phyloP scores from a whole-genome alignment of 2,797 vertebrate genomes.

The Sebastes melanostomus region DNA sequence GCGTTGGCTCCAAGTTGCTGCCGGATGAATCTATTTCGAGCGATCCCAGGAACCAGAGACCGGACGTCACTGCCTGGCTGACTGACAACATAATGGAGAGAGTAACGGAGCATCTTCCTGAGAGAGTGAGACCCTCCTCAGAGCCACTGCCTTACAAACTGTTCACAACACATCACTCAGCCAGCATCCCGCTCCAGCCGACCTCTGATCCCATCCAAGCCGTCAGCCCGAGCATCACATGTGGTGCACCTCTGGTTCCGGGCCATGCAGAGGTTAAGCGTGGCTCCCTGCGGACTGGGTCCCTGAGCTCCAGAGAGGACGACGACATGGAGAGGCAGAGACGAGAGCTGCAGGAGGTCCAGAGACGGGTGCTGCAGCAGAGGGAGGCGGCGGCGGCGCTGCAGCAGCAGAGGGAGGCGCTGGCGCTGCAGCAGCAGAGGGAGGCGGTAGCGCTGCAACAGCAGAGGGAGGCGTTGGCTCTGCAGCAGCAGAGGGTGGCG shows the following conservation, averaged over 20 bases:
- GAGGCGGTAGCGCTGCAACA: constrained; percentile 3
- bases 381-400: neutral
- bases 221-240: neutral
- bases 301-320: constrained; percentile 13
- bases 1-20: neutral
- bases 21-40: neutral
- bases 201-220: neutral
- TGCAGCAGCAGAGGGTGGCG: constrained; percentile 34
- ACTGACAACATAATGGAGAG: constrained; percentile 47
- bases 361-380: constrained; percentile 59
- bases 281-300: neutral
- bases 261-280: neutral
- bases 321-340: constrained; percentile 39
- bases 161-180: neutral
- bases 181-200: neutral
- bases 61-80: constrained; percentile 4
- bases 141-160: neutral
- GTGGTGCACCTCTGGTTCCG: neutral
- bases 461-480: constrained; percentile 25
- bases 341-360: constrained; percentile 71
- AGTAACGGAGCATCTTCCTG: constrained; percentile 40
- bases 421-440: constrained; percentile 31
- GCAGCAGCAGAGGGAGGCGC: constrained; percentile 31
- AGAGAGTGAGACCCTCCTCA: constrained; percentile 13
- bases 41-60: neutral